A percentile compares a stretch with the other conserved stretches of the same genome.
Evolutionary conservation across 2,888 invertebrate species (phyloP).

Genomic region (Lutraria lutraria): DNA sequence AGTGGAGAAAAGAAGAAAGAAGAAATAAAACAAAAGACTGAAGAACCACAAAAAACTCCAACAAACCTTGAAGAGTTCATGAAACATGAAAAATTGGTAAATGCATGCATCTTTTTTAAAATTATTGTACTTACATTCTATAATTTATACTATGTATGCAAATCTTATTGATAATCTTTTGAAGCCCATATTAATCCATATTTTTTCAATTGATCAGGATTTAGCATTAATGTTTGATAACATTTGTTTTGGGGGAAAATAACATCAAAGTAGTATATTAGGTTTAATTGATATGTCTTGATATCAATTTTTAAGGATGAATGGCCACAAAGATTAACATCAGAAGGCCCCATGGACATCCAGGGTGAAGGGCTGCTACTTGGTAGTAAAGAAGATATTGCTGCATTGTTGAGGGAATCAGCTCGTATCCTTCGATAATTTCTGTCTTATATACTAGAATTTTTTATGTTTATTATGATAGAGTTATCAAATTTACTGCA

Average conservation of each 20-base stretch:
- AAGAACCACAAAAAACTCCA: slow-evolving; percentile 71
- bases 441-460: too few species aligned
- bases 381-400: slow-evolving; percentile 80
- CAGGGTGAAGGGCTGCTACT: slow-evolving; percentile 78
- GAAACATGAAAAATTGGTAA: slow-evolving; percentile 76
- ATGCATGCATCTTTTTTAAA: background rate
- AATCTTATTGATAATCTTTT: too few species aligned
- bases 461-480: too few species aligned
- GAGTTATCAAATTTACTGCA: too few species aligned
- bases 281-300: too few species aligned
- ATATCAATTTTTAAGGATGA: slow-evolving; percentile 72
- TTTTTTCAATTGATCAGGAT: too few species aligned
- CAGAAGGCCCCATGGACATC: slow-evolving; percentile 82
- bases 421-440: slow-evolving; percentile 82
- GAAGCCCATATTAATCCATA: too few species aligned
- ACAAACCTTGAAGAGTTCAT: slow-evolving; percentile 78
- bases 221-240: too few species aligned
- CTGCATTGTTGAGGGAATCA: slow-evolving; percentile 78
- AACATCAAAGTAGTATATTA: too few species aligned
- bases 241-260: too few species aligned
- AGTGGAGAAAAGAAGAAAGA: slow-evolving; percentile 62
- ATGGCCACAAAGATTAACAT: slow-evolving; percentile 82
- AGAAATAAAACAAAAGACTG: slow-evolving; percentile 44
- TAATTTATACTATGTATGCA: too few species aligned
- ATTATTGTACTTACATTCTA: too few species aligned